Evolutionary conservation across 2,113 vertebrate species (phyloP).

Genomic region (Lepus americanus): DNA sequence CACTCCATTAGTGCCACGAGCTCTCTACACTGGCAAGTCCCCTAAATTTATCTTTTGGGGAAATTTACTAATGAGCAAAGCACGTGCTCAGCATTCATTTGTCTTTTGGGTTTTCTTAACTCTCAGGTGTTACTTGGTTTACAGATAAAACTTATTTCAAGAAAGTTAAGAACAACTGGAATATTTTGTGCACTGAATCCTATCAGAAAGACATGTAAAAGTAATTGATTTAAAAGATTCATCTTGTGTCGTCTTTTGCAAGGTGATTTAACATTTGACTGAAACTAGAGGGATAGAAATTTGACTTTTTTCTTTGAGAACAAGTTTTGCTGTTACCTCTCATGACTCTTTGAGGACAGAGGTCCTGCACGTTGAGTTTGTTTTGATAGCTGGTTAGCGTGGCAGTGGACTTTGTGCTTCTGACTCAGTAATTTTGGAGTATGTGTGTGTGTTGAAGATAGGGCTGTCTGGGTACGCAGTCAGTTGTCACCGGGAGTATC

Average conservation of each 20-base stretch:
- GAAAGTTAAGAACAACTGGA: neutral
- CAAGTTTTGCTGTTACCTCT: too few species aligned
- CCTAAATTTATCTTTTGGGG: neutral
- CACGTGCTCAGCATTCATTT: neutral
- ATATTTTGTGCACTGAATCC: neutral
- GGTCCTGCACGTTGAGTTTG: neutral
- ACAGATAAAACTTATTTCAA: constrained; percentile 7
- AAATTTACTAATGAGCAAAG: constrained; percentile 31
- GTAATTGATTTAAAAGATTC: neutral
- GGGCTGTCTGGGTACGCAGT: neutral
- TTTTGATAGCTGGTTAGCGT: constrained; percentile 11
- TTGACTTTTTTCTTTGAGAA: neutral
- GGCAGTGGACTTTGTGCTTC: neutral
- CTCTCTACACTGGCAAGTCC: neutral
- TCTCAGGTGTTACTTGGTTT: neutral
- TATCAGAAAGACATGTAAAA: neutral
- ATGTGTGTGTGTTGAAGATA: neutral
- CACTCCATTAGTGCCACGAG: neutral
- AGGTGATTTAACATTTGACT: constrained; percentile 29
- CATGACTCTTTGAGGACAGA: too few species aligned
- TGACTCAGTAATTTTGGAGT: neutral
- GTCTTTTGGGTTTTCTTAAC: constrained; percentile 2
- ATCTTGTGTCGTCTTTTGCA: neutral
- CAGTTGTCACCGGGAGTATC: neutral
- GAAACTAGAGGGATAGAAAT: neutral